phyloP scores from a whole-genome alignment of 2,113 vertebrate species.

The Rhagologus leucostigma region DNA sequence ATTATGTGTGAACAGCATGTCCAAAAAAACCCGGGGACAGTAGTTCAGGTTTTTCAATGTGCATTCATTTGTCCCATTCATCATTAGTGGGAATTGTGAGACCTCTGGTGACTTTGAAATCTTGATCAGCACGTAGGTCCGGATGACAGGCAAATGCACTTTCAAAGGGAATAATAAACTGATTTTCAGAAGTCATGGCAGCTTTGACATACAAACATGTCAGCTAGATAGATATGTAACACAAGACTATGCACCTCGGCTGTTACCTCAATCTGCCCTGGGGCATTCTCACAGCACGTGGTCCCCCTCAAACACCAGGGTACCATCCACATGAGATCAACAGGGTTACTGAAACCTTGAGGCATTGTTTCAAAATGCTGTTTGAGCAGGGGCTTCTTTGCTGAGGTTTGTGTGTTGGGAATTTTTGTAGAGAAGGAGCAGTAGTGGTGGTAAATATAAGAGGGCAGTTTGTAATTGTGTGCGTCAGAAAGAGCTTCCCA shows the following conservation, averaged over 20 bases:
- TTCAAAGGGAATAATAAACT: constrained; percentile 20
- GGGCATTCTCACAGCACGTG: neutral
- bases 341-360: neutral
- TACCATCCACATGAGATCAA: neutral
- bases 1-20: neutral
- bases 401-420: neutral
- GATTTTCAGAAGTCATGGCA: constrained; percentile 8
- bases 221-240: neutral
- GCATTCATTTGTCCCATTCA: neutral
- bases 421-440: neutral
- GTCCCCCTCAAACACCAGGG: neutral
- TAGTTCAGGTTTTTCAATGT: neutral
- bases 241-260: neutral
- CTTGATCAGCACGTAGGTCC: neutral
- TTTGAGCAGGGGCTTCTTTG: neutral
- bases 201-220: neutral
- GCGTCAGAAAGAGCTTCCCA: neutral
- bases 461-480: accelerated
- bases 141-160: neutral
- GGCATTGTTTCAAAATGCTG: neutral
- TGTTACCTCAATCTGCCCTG: neutral
- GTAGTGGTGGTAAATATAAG: neutral
- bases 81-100: neutral
- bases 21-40: neutral
- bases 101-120: neutral